Conservation (phyloP, 2,888 invertebrate genomes). For the Schrankia costaestrigalis region DNA sequence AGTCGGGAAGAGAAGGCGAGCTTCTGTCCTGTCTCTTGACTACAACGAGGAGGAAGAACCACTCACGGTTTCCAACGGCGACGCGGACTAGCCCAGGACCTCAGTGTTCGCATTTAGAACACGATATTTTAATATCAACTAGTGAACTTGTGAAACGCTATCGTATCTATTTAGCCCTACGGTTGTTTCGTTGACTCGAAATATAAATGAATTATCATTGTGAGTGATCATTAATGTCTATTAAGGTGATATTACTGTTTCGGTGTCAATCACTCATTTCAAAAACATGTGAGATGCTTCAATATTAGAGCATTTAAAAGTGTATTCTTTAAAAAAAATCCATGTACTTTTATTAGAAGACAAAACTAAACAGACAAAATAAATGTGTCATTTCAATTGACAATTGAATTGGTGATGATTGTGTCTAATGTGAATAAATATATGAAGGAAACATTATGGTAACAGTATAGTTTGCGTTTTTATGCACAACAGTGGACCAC, state of each 20-base stretch:
- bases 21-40: conserved; percentile 86
- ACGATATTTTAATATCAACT: conserved; percentile 50
- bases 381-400: conserved; percentile 63
- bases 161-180: conserved; percentile 40
- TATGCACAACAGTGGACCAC: conserved; percentile 74
- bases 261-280: conserved; percentile 49
- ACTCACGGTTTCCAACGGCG: conserved; percentile 85
- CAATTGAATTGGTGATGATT: conserved; percentile 69
- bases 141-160: conserved; percentile 55
- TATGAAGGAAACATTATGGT: conserved; percentile 59
- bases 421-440: conserved; percentile 66
- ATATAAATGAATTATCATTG: conserved; percentile 45
- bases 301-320: conserved; percentile 61
- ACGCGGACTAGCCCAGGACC: conserved; percentile 74
- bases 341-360: conserved; percentile 74
- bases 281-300: conserved; percentile 52
- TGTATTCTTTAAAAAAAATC: conserved; percentile 51
- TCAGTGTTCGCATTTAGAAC: conserved; percentile 50
- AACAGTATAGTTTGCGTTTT: conserved; percentile 68
- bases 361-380: conserved; percentile 52
- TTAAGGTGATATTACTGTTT: conserved; percentile 43
- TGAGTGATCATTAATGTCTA: conserved; percentile 54
- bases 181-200: conserved; percentile 47
- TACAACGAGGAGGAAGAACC: conserved; percentile 88
- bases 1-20: conserved; percentile 84